Base-by-base conservation (phyloP, 2,888 invertebrate species). In the Scrobipalpa costella region DNA sequence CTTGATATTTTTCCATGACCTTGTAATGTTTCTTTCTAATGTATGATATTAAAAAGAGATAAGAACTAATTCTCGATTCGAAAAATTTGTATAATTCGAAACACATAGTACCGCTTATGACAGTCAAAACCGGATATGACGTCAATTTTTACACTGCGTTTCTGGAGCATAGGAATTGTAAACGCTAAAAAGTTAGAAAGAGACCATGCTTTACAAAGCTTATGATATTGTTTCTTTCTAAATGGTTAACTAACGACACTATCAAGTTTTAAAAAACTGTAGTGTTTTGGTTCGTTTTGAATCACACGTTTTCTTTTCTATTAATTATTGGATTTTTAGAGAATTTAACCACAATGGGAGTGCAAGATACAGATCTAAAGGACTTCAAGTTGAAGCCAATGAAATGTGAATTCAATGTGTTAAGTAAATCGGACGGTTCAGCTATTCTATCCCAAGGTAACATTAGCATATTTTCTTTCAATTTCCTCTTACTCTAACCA, bases 401-500 rank as follows among this genome's bases (percentile, higher is more conserved):
- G 85, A 92, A 93, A 73, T 95, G 95, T 72, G 95, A 96, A 85
- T 82, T 96, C 33, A 95, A 95, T 81, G 93, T 94, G 61, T 85
- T 96, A 17, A 94, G 94, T 62, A 93, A 95, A 78, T 94, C 96
- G 0, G 96, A 97, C 87, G 96, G 96, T 13, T 96, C 96, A 0
- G 94, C 95, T 13, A 92, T 96, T 77, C 92, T 95, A 75, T 93
- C 95, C 67, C 96, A 96, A 93, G 96, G 96, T 96, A 50, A 50
- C 50, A 57, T 47, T 44, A 15, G 96, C 96, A 88, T 67, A 50
- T 66, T 57, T 44, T 27, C 34, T n/a, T 17, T 9, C 9, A 27
- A 1, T 57, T 57, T 33, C 2, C 40, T 40, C n/a, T 38, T n/a
- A n/a, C n/a, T n/a, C n/a, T n/a, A n/a, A n/a, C n/a, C n/a, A n/a